phyloP scores from a whole-genome alignment of 2,113 vertebrate species.

The Neodontobutis hainanensis region DNA sequence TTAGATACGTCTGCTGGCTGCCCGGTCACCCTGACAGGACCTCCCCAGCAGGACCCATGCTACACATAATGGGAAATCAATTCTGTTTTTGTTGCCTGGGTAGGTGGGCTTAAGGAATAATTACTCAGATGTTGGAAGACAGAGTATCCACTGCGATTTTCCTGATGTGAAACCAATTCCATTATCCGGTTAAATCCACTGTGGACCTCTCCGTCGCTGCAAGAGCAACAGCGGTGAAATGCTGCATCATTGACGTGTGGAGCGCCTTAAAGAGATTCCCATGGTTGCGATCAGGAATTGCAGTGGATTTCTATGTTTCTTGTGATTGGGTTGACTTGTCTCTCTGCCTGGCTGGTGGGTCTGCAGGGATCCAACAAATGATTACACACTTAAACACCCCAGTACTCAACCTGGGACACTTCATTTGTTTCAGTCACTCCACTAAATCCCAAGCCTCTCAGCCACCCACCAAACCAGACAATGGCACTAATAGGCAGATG shows the following conservation, averaged over 20 bases:
- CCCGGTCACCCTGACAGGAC: constrained; percentile 62
- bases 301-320: constrained; percentile 64
- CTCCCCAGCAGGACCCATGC: constrained; percentile 61
- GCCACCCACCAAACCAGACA: constrained; percentile 9
- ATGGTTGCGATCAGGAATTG: constrained; percentile 50
- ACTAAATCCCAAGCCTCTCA: background rate
- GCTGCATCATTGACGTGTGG: constrained; percentile 58
- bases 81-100: constrained; percentile 70
- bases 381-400: constrained; percentile 70
- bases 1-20: constrained; percentile 35
- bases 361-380: constrained; percentile 59
- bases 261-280: constrained; percentile 71
- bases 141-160: constrained; percentile 61
- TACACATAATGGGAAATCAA: constrained; percentile 78
- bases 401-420: constrained; percentile 54
- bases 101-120: constrained; percentile 75
- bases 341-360: constrained; percentile 38
- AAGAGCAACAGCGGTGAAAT: constrained; percentile 55
- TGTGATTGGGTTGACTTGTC: constrained; percentile 36
- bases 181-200: constrained; percentile 72
- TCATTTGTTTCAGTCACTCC: constrained; percentile 51
- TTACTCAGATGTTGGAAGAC: constrained; percentile 58
- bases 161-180: constrained; percentile 79
- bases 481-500: constrained; percentile 9
- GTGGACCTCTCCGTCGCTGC: constrained; percentile 44